These are phyloP conservation scores for Eospalax fontanierii DNA, from an alignment of 2,797 vertebrate genomes.

Conservation along the genomic window DNA sequence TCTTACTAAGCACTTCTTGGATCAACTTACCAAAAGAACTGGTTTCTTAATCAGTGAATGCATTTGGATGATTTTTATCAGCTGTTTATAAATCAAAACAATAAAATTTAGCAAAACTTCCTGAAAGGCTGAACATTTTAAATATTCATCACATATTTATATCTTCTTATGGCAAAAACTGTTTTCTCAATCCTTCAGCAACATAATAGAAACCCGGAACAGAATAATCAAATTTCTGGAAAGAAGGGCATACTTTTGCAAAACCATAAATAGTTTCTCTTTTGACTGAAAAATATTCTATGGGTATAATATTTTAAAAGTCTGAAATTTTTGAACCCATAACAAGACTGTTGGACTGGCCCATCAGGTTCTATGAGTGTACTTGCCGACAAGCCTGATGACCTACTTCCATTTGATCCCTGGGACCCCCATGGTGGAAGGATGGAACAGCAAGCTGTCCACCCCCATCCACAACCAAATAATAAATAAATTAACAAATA, in stretches of 20 bases:
- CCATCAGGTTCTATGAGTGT: no score
- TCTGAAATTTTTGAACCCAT: neutral
- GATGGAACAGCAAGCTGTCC: no score
- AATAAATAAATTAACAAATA: no score
- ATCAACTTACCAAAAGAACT: constrained; percentile 19
- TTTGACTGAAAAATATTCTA: neutral
- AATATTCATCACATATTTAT: neutral
- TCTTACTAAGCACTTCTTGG: constrained; percentile 7
- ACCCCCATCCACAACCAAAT: no score
- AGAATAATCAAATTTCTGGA: neutral
- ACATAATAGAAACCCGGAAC: neutral
- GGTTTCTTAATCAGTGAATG: neutral
- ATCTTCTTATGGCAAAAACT: neutral
- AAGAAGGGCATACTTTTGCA: neutral
- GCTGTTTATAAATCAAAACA: neutral
- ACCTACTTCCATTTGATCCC: no score
- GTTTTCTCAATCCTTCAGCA: neutral
- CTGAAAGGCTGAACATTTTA: constrained; percentile 5
- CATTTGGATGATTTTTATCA: neutral
- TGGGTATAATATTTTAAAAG: neutral
- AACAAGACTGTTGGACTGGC: neutral
- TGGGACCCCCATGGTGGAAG: no score
- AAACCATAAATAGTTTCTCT: neutral
- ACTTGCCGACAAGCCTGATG: no score
- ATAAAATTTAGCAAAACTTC: neutral